phyloP scores from a whole-genome alignment of 2,113 vertebrate species.

The Mohoua ochrocephala region DNA sequence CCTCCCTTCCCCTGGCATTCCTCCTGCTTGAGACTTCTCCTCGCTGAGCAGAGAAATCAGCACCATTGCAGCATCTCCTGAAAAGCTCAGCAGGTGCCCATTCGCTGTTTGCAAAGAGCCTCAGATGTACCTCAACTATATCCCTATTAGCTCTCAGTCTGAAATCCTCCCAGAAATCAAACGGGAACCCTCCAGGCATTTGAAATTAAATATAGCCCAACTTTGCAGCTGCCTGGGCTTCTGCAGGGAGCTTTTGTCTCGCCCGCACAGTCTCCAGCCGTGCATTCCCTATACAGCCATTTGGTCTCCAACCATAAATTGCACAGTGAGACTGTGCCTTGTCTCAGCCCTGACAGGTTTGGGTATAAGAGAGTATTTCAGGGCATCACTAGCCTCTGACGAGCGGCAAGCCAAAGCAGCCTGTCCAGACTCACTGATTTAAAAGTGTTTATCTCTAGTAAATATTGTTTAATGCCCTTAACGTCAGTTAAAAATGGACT shows the following conservation, averaged over 20 bases:
- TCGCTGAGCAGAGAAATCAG: not conserved
- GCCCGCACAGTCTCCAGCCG: accelerated
- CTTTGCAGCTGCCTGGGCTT: not conserved
- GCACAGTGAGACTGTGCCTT: not conserved
- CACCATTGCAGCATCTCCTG: not conserved
- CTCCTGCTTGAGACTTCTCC: not conserved
- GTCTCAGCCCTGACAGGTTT: not conserved
- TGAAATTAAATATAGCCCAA: not conserved
- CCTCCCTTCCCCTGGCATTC: not conserved
- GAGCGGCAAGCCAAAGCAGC: not conserved
- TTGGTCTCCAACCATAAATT: not conserved
- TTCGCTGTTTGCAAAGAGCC: not conserved
- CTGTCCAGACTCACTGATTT: not conserved
- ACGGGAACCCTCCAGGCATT: not conserved
- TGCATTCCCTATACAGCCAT: not conserved
- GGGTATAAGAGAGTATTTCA: not conserved
- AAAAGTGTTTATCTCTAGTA: not conserved
- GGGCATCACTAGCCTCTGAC: not conserved
- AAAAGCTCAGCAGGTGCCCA: not conserved
- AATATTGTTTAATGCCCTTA: not conserved
- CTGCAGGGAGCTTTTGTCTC: not conserved
- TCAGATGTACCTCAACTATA: not conserved
- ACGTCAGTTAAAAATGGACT: not conserved
- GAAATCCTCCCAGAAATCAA: not conserved
- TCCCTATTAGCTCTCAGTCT: not conserved